phyloP scores from a whole-genome alignment of 2,888 invertebrate species.

The Spicauda simplicius region DNA sequence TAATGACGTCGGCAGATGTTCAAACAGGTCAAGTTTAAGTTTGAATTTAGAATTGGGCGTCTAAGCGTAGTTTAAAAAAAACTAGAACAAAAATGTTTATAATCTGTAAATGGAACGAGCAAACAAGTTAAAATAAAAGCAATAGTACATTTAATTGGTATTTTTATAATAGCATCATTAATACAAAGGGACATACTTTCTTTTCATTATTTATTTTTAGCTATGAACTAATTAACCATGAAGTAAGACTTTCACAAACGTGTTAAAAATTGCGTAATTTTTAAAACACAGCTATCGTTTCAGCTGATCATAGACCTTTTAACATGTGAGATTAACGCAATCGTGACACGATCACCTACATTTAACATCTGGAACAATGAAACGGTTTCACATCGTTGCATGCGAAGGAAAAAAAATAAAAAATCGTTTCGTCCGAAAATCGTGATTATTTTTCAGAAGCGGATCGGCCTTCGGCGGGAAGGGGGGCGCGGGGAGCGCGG shows the following conservation, averaged over 20 bases:
- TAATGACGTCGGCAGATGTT: background rate
- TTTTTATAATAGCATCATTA: no score
- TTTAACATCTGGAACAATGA: constrained; percentile 51
- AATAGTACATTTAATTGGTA: no score
- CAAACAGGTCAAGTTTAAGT: constrained; percentile 8
- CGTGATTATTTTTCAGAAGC: constrained; percentile 78
- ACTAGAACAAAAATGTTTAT: background rate
- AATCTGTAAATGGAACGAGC: no score
- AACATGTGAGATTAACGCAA: constrained; percentile 17
- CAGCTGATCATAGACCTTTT: constrained; percentile 6
- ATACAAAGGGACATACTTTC: no score
- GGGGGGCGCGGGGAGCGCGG: constrained; percentile 51
- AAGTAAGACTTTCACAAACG: background rate
- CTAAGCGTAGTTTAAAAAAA: background rate
- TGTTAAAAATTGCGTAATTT: background rate
- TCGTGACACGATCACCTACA: constrained; percentile 45
- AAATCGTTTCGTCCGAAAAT: constrained; percentile 67
- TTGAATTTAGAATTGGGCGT: background rate
- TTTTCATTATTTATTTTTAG: no score
- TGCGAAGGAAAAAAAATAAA: constrained; percentile 45
- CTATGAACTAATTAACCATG: no score
- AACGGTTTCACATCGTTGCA: constrained; percentile 45
- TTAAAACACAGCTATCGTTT: background rate
- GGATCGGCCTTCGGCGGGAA: constrained; percentile 68
- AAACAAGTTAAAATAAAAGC: no score